Evolutionary conservation across 2,888 invertebrate genomes (phyloP).

Genomic region (Carcina quercana): DNA sequence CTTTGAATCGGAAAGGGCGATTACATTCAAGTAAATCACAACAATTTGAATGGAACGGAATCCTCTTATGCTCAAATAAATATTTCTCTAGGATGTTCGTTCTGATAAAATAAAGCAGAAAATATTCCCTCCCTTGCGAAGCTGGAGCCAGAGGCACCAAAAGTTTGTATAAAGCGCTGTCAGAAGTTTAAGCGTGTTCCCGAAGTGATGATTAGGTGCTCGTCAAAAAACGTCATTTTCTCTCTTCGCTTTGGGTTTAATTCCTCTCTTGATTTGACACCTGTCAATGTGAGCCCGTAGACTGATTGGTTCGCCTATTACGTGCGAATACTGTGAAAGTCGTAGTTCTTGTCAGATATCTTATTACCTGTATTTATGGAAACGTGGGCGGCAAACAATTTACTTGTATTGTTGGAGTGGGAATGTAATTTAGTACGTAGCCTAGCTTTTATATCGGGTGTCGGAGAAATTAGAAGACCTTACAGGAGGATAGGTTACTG

Average conservation of each 20-base stretch:
- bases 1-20: conserved; percentile 17
- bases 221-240: conserved; percentile 38
- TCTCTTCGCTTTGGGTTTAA: conserved; percentile 11
- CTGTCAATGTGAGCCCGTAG: conserved; percentile 47
- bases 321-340: conserved; percentile 10
- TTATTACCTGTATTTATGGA: background rate
- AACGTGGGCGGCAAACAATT: background rate
- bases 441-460: too few relatives aligned
- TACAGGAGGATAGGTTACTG: too few relatives aligned
- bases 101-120: conserved; percentile 22
- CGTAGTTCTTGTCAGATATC: background rate
- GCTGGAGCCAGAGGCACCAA: conserved; percentile 19
- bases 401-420: too few relatives aligned
- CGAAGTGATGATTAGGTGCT: conserved; percentile 49
- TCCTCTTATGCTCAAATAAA: conserved; percentile 17
- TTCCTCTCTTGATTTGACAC: conserved; percentile 34
- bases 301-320: conserved; percentile 40
- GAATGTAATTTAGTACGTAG: too few relatives aligned
- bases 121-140: conserved; percentile 22
- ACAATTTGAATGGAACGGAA: conserved; percentile 16
- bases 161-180: conserved; percentile 28
- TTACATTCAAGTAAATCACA: conserved; percentile 22
- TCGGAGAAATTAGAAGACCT: too few relatives aligned
- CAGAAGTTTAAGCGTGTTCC: conserved; percentile 42
- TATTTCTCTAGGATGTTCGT: conserved; percentile 21